Conservation (phyloP, 2,113 vertebrate genomes). For the Albula glossodonta region DNA sequence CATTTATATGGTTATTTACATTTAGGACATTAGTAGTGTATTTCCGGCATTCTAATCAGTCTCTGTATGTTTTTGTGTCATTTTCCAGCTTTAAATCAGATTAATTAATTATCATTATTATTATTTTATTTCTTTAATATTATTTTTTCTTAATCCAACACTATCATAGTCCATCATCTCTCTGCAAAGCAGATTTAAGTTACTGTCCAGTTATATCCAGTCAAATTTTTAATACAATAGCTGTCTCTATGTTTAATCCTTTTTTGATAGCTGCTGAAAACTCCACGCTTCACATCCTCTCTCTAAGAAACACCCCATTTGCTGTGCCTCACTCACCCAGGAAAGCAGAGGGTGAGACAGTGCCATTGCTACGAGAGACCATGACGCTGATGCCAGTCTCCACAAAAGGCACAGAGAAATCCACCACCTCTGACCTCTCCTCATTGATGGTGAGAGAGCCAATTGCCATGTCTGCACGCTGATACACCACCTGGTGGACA, state of each 20-base stretch:
- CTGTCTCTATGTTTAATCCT: not conserved
- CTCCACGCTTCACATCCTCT: not conserved
- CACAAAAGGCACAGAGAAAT: slow-evolving; percentile 90
- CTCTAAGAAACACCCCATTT: slow-evolving; percentile 31
- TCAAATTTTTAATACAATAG: not conserved
- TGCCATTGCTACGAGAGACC: slow-evolving; percentile 90
- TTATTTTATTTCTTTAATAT: too few species aligned
- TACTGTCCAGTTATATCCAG: not conserved
- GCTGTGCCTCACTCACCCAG: slow-evolving; percentile 70
- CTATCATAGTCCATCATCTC: not conserved
- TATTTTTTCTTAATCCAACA: not conserved
- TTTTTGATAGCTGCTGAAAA: not conserved
- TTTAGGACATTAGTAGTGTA: too few species aligned
- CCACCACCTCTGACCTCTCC: slow-evolving; percentile 86
- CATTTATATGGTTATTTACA: too few species aligned
- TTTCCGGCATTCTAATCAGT: too few species aligned
- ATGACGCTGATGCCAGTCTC: slow-evolving; percentile 92
- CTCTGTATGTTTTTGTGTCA: not conserved
- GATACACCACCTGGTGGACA: slow-evolving; percentile 78
- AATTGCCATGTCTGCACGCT: slow-evolving; percentile 90
- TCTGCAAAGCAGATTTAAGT: not conserved
- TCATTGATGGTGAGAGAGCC: slow-evolving; percentile 90
- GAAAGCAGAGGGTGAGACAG: slow-evolving; percentile 88
- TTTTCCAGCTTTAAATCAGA: not conserved
- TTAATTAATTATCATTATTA: too few species aligned